These are phyloP conservation scores for Epirrhoe alternata DNA, from an alignment of 2,888 invertebrate genomes.

Conservation along the genomic window DNA sequence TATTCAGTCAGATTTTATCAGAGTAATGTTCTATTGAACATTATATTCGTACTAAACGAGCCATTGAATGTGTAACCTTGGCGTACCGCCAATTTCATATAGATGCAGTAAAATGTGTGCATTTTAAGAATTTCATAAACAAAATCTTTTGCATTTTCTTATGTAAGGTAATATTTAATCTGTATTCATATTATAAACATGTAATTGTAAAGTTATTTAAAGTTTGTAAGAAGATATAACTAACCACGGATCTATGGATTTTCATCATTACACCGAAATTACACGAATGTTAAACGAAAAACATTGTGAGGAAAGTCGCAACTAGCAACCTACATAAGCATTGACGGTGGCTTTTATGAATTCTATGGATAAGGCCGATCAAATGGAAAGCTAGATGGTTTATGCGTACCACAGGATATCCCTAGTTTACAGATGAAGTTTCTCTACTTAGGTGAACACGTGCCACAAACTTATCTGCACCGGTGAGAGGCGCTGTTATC, in stretches of 20 bases:
- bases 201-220: too few relatives aligned
- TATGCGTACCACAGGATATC: neutral
- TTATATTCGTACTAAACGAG: conserved; percentile 54
- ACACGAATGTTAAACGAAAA: too few relatives aligned
- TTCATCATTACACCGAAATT: too few relatives aligned
- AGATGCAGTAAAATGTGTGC: conserved; percentile 55
- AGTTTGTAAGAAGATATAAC: too few relatives aligned
- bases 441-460: neutral
- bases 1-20: conserved; percentile 29
- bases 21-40: conserved; percentile 22
- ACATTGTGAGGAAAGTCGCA: too few relatives aligned
- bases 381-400: neutral
- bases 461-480: too few relatives aligned
- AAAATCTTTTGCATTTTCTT: neutral
- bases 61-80: conserved; percentile 70
- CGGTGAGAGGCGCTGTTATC: too few relatives aligned
- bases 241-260: too few relatives aligned
- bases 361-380: too few relatives aligned
- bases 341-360: too few relatives aligned
- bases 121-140: conserved; percentile 19
- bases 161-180: neutral
- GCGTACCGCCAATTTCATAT: conserved; percentile 62
- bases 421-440: neutral
- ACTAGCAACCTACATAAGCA: too few relatives aligned
- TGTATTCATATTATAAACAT: neutral